These are phyloP conservation scores for Eriosoma lanigerum DNA, from an alignment of 1,140 invertebrate species.

Conservation along the genomic window DNA sequence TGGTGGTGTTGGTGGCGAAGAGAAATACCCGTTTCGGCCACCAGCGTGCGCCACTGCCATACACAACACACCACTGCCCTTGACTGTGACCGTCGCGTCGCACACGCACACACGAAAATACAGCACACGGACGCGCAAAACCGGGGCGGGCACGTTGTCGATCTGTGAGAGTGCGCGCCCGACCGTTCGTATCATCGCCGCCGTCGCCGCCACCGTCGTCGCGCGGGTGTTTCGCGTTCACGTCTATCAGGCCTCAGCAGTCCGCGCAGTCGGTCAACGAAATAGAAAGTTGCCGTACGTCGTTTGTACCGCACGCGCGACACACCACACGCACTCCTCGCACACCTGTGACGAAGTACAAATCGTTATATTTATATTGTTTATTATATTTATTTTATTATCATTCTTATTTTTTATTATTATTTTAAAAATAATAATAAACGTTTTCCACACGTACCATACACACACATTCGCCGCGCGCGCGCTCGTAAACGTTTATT, in stretches of 20 bases:
- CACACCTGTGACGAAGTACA: slow-evolving; percentile 52
- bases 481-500: no score
- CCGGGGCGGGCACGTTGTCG: slow-evolving; percentile 11
- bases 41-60: slow-evolving; percentile 27
- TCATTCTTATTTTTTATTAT: not conserved
- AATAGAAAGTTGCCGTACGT: slow-evolving; percentile 50
- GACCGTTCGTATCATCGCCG: not conserved
- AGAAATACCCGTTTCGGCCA: not conserved
- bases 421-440: not conserved
- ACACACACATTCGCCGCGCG: no score
- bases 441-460: no score
- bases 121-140: slow-evolving; percentile 4
- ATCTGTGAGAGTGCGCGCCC: not conserved
- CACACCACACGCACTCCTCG: slow-evolving; percentile 42
- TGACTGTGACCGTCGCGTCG: slow-evolving; percentile 41
- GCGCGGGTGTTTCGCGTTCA: slow-evolving; percentile 24
- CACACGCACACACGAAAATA: not conserved
- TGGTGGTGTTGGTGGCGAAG: no score
- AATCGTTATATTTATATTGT: slow-evolving; percentile 24
- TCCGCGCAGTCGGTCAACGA: slow-evolving; percentile 47
- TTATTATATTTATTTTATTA: not conserved
- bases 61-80: slow-evolving; percentile 23
- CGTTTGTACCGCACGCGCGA: slow-evolving; percentile 33
- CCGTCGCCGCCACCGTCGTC: not conserved
- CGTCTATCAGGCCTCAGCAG: not conserved